Base-by-base conservation (phyloP, 1,140 invertebrate species). In the Dendroctonus valens region DNA sequence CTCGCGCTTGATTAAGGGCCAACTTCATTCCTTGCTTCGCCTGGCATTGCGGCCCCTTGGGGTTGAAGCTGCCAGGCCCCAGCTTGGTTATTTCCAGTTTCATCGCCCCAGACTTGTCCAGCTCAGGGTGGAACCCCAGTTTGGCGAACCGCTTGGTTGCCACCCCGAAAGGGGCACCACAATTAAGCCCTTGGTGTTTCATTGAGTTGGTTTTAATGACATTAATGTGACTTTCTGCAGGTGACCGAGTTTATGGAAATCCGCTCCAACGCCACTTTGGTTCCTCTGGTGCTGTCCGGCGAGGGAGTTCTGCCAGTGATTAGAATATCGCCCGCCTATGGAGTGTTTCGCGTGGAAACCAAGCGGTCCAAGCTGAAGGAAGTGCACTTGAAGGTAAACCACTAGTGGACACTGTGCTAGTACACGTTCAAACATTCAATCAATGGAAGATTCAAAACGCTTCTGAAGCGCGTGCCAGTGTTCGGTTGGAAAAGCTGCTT, bases 91-190 rank as follows among this genome's bases (percentile, higher is more conserved):
- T 70, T 60, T 63, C 53, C 40, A 63, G 67, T 11, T 60, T 68
- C 57, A 72, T 62, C 2, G 52, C n/a, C 26, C 73, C 73, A 11
- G 60, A 63, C 5, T 26, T 38, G 54, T 75, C 74, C 37, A 76
- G 42, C 12, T 67, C 59, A 1, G 75, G 75, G 59, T 76, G 75
- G 15, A 75, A 68, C 2, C 75, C 75, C 9, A 75, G 59, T 38
- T 64, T 67, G 5, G 37, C 41, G 50, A 76, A 76, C 8, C 73
- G 52, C 62, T 73, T 71, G 2, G 71, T 72, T 7, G 69, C 62
- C 5, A 68, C 57, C 3, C 70, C 70, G 58, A 76, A 76, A 60
- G 70, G 66, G 8, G 63, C 63, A 40, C 57, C 42, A 37, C 57
- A 68, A 64, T 64, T 68, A 14, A 60, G 52, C 5, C 37, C n/a